phyloP scores from a whole-genome alignment of 2,888 invertebrate genomes.

The Drosophila parthenogenetica region DNA sequence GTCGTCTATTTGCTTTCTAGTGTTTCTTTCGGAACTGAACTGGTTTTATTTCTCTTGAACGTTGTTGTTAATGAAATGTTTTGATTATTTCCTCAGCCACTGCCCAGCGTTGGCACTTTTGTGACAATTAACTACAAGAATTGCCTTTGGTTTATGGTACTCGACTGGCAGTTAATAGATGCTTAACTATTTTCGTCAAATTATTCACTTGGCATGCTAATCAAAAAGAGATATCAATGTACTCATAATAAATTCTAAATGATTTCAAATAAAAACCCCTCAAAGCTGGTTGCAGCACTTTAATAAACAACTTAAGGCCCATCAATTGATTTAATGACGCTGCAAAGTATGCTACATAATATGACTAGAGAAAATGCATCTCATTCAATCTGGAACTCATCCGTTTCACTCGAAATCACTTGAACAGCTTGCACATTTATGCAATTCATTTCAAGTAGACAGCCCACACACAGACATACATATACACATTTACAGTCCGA shows the following conservation, averaged over 20 bases:
- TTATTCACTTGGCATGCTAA: conserved; percentile 2
- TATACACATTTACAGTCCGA: conserved; percentile 25
- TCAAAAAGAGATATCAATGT: conserved; percentile 3
- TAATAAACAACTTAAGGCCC: conserved; percentile 35
- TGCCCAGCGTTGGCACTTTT: background rate
- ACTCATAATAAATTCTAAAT: conserved; percentile 22
- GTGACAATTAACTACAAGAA: conserved; percentile 18
- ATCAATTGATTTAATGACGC: conserved; percentile 71
- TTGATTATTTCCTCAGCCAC: conserved; percentile 53
- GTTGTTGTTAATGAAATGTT: conserved; percentile 72
- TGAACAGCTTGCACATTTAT: conserved; percentile 72
- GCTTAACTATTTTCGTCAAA: background rate
- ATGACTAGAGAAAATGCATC: conserved; percentile 41
- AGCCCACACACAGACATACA: conserved; percentile 15
- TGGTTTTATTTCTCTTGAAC: conserved; percentile 10
- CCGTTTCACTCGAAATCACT: conserved; percentile 67
- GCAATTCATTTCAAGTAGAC: conserved; percentile 61
- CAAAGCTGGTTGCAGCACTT: background rate
- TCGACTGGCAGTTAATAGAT: background rate
- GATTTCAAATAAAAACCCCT: background rate
- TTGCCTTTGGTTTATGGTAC: conserved; percentile 1
- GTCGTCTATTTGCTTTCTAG: conserved; percentile 42
- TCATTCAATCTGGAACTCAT: conserved; percentile 38
- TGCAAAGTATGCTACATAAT: conserved; percentile 62
- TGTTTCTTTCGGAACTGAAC: background rate